Evolutionary conservation across 1,140 invertebrate genomes (phyloP), one percentile per base, ranked within the genome.

Genomic region (Drosophila mayri): DNA sequence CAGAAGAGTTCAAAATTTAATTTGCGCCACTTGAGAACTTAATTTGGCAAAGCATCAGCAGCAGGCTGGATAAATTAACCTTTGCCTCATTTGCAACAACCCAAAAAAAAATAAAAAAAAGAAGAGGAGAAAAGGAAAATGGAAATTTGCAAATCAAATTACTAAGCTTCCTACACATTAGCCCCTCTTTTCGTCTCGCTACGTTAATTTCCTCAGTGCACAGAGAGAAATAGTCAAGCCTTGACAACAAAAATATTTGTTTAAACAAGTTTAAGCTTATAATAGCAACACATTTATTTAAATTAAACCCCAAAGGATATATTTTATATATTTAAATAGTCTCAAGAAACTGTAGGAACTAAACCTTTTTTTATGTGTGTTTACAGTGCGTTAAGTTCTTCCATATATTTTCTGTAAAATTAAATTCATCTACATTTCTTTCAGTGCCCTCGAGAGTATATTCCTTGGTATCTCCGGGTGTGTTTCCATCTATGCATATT

Each of bases 71-170:
- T 66, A 65, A 68, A 41, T 68, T 70, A 68, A 30, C 66, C n/a
- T 30, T 49, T 41, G 63, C 63, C 18, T 54, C 25, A 68, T 52
- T 68, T 68, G 41, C 46, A 55, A 28, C 38, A 22, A 20, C 25
- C 37, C n/a, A 47, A 47, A 38, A 47, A 47, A 38, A 35, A 20
- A 10, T 2, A 30, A 44, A 37, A 25, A 38, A 38, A 43, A 40
- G 28, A 22, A 11, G 28, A 20, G 28, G n/a, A 11, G 25, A 41
- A 54, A 7, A n/a, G 18, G 30, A 50, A 43, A 22, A 38, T 54
- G 60, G 22, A 55, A 75, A 76, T 76, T 76, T 76, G 52, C 60
- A 76, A 76, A 76, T 76, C 71, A 65, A 76, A 76, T 76, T 76
- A 76, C 60, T 57, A 65, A 50, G 60, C 73, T 65, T 72, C 52